phyloP scores from a whole-genome alignment of 2,113 vertebrate genomes.

The Sphyrna mokarran region DNA sequence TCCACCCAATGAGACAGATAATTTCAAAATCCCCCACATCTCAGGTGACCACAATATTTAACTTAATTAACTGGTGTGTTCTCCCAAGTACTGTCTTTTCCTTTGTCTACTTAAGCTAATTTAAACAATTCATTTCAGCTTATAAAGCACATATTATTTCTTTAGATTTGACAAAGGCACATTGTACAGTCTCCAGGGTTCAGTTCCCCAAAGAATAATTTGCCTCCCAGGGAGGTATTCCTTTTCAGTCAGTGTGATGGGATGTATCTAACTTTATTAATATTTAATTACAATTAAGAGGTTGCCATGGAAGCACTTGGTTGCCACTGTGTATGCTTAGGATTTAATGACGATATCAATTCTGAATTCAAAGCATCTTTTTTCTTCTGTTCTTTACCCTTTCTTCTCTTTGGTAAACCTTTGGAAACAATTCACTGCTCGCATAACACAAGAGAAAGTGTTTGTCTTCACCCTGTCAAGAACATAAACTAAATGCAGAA shows the following conservation, averaged over 20 bases:
- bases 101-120: not conserved
- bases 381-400: not conserved
- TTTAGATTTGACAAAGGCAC: not conserved
- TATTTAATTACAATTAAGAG: slow-evolving; percentile 16
- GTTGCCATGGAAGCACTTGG: not conserved
- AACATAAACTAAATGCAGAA: not conserved
- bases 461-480: not conserved
- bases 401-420: not conserved
- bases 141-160: not conserved
- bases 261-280: slow-evolving; percentile 4
- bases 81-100: not conserved
- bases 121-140: not conserved
- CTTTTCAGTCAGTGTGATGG: slow-evolving; percentile 2
- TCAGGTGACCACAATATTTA: not conserved
- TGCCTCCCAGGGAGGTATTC: not conserved
- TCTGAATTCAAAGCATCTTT: not conserved
- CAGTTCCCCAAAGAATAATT: slow-evolving; percentile 11
- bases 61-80: not conserved
- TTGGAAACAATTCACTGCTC: not conserved
- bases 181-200: not conserved
- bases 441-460: too few species aligned
- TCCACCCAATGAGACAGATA: not conserved
- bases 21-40: not conserved
- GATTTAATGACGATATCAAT: not conserved
- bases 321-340: too few species aligned